A percentile compares a stretch with the other conserved stretches of the same genome.
Evolutionary conservation across 2,113 vertebrate genomes (phyloP).

Genomic region (Prinia subflava): DNA sequence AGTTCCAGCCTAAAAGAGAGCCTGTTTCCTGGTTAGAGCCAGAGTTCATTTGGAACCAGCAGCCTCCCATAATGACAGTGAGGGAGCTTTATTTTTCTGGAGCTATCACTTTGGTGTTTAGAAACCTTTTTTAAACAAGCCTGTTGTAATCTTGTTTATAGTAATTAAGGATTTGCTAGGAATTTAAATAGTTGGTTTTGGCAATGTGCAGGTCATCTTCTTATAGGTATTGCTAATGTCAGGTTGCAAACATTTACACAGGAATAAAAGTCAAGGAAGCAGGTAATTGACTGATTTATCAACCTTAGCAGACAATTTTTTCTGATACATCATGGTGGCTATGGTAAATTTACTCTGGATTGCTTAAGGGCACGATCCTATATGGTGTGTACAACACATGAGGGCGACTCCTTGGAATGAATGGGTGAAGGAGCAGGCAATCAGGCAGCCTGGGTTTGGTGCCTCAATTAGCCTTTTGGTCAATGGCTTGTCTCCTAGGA

Average conservation of each 20-base stretch:
- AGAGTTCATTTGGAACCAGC: not conserved
- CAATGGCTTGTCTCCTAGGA: not conserved
- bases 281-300: constrained; percentile 72
- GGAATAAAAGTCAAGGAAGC: constrained; percentile 72
- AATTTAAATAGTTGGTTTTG: constrained; percentile 55
- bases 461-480: not conserved
- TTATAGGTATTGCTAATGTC: constrained; percentile 47
- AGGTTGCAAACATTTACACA: constrained; percentile 67
- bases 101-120: constrained; percentile 12
- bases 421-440: constrained; percentile 31
- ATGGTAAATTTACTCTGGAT: constrained; percentile 74
- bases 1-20: not conserved
- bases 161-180: constrained; percentile 61
- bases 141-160: constrained; percentile 45
- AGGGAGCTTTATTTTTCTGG: constrained; percentile 35
- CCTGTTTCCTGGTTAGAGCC: not conserved
- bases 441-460: not conserved
- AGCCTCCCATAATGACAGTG: not conserved
- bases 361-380: constrained; percentile 64
- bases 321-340: constrained; percentile 51
- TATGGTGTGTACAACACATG: constrained; percentile 13
- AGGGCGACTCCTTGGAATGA: not conserved
- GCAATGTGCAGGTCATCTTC: constrained; percentile 30
- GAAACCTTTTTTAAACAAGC: not conserved
- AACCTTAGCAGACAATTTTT: constrained; percentile 71